Conservation (phyloP, 2,113 vertebrate genomes). For the Forbesichthys agassizii region DNA sequence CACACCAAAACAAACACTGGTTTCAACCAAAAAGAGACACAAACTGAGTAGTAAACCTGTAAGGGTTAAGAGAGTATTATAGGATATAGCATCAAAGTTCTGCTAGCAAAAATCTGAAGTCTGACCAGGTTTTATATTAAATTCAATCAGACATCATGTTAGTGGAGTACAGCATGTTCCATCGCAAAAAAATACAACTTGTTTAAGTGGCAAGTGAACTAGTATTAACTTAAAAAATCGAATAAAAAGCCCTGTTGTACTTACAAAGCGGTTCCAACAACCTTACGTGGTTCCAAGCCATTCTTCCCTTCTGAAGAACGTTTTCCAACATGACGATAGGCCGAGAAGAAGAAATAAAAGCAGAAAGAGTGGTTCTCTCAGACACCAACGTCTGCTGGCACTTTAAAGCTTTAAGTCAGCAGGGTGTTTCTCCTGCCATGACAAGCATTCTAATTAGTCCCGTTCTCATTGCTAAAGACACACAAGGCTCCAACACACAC, state of each 20-base stretch:
- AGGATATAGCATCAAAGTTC: too few relatives aligned
- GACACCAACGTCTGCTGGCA: conserved; percentile 30
- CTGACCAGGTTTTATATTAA: background rate
- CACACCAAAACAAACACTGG: too few relatives aligned
- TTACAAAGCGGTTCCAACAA: conserved; percentile 55
- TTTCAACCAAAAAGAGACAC: too few relatives aligned
- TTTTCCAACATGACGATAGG: conserved; percentile 45
- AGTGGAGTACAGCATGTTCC: background rate
- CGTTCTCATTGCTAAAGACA: conserved; percentile 58
- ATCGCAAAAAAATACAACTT: conserved; percentile 11
- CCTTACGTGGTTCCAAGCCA: conserved; percentile 44
- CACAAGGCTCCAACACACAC: background rate
- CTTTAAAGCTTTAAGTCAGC: conserved; percentile 54
- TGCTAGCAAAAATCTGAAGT: too few relatives aligned
- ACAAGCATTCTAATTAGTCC: conserved; percentile 70
- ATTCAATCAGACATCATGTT: conserved; percentile 4
- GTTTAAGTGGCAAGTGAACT: background rate
- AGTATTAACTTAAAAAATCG: conserved; percentile 15
- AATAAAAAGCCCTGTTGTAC: conserved; percentile 30
- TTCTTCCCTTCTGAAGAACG: conserved; percentile 45
- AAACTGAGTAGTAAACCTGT: too few relatives aligned
- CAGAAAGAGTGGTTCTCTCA: conserved; percentile 17
- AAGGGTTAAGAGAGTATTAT: too few relatives aligned
- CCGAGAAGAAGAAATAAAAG: conserved; percentile 3
- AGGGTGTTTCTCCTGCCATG: conserved; percentile 37